These are phyloP conservation scores for Ectemnius lituratus DNA, from an alignment of 2,888 invertebrate species.

Conservation along the genomic window DNA sequence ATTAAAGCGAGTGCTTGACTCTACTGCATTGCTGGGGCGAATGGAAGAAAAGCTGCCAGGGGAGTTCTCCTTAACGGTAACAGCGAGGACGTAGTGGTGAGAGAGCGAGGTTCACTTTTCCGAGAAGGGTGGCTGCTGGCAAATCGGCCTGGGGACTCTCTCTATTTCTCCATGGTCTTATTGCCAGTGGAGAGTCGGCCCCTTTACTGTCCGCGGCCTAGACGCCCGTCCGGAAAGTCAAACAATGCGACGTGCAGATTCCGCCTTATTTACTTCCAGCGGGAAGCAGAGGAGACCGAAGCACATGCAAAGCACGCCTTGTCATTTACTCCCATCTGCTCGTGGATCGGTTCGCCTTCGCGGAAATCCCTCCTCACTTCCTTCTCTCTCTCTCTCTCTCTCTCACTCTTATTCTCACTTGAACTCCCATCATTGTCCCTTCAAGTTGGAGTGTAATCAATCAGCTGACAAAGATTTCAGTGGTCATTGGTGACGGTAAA, in stretches of 20 bases:
- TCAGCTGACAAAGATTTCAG: no score
- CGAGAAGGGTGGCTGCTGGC: constrained; percentile 60
- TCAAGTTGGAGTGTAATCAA: background rate
- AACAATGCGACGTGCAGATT: constrained; percentile 76
- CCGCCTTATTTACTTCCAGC: constrained; percentile 72
- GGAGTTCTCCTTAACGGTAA: constrained; percentile 30
- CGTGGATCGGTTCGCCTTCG: constrained; percentile 61
- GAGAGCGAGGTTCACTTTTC: constrained; percentile 43
- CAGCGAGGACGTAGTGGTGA: background rate
- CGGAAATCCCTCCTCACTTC: constrained; percentile 50
- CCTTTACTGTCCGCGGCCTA: constrained; percentile 70
- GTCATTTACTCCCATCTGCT: constrained; percentile 72
- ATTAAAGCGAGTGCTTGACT: background rate
- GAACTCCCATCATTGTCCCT: background rate
- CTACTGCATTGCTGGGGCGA: no score
- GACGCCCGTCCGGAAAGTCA: constrained; percentile 73
- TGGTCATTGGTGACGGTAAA: no score
- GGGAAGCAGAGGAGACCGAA: constrained; percentile 52
- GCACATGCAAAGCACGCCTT: constrained; percentile 73
- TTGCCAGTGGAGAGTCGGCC: constrained; percentile 65
- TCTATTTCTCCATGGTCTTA: constrained; percentile 64
- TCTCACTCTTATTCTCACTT: constrained; percentile 21
- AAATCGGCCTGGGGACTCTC: constrained; percentile 65
- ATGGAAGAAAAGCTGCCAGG: background rate
- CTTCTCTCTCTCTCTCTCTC: constrained; percentile 35